Conservation (phyloP, 1,140 invertebrate genomes). For the Octopus sinensis region DNA sequence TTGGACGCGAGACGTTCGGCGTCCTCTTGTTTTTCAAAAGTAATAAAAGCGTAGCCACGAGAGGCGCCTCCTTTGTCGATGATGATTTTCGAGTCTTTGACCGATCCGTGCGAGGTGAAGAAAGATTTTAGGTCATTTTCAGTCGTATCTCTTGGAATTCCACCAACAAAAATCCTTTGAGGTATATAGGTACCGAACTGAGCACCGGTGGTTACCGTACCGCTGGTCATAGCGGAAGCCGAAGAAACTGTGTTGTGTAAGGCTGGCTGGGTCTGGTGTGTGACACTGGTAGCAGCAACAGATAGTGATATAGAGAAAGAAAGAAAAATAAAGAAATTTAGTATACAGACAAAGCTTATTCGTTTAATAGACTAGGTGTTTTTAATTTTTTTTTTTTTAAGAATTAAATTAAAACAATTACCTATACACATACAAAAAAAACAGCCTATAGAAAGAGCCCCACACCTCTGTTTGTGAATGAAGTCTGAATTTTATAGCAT, state of each 20-base stretch:
- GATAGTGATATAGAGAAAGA: not conserved
- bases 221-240: not conserved
- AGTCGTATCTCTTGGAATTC: conserved; percentile 40
- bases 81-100: conserved; percentile 91
- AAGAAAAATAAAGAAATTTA: not conserved
- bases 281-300: not conserved
- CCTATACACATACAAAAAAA: no score
- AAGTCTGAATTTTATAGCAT: no score
- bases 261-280: not conserved
- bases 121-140: conserved; percentile 58
- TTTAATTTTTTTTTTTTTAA: not conserved
- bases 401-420: not conserved
- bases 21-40: conserved; percentile 6
- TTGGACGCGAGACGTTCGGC: not conserved
- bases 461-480: no score
- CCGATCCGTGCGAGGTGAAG: conserved; percentile 73
- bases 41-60: conserved; percentile 65
- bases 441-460: no score
- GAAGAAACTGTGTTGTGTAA: not conserved
- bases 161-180: not conserved
- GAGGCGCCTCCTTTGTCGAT: conserved; percentile 87
- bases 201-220: not conserved
- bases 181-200: conserved; percentile 3
- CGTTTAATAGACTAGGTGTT: not conserved
- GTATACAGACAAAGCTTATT: not conserved